A percentile compares a stretch with the other conserved stretches of the same genome.
Conservation (phyloP, 2,113 vertebrate species). For the Python bivittatus region DNA sequence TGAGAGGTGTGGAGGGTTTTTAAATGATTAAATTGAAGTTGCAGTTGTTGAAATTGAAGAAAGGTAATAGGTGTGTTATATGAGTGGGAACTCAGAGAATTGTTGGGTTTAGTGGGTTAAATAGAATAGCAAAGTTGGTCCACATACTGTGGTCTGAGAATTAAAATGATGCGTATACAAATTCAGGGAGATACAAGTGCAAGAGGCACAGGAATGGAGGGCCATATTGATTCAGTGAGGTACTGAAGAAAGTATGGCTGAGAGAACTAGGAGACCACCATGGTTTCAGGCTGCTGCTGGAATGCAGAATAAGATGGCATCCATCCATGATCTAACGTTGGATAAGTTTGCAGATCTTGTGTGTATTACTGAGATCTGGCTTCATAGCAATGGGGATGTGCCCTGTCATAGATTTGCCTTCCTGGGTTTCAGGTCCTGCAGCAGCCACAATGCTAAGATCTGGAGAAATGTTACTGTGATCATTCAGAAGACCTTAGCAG, state of each 20-base stretch:
- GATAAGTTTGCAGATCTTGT: neutral
- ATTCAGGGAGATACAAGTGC: neutral
- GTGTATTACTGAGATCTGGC: neutral
- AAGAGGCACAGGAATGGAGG: neutral
- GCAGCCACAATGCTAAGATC: neutral
- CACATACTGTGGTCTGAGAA: neutral
- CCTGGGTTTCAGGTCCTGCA: neutral
- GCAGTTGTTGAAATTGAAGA: neutral
- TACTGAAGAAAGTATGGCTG: neutral
- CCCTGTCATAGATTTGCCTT: neutral
- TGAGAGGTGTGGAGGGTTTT: neutral
- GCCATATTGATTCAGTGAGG: neutral
- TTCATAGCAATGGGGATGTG: neutral
- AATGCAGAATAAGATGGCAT: neutral
- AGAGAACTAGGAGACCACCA: neutral
- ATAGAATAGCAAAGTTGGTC: neutral
- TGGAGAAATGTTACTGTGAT: neutral
- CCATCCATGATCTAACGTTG: neutral
- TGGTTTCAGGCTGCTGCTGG: neutral
- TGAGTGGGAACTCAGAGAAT: neutral
- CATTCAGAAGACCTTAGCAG: neutral
- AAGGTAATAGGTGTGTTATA: neutral
- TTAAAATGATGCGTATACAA: neutral
- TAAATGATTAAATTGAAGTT: neutral
- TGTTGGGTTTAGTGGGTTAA: neutral